Base-by-base conservation (phyloP, 2,888 invertebrate species). In the Acrobasis suavella region DNA sequence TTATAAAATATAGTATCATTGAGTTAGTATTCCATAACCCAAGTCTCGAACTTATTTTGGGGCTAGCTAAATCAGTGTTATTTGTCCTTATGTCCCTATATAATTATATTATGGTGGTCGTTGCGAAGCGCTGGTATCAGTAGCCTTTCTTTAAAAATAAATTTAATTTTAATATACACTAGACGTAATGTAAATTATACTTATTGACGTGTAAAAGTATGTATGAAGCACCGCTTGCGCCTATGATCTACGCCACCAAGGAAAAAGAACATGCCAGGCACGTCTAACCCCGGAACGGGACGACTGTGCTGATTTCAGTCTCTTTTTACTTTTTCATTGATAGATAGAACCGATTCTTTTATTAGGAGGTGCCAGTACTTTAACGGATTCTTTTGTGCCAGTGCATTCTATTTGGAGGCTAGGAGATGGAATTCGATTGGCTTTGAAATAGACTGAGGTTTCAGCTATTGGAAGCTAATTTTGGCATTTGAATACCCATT, bases 311-410 rank as follows among this genome's bases (percentile, higher is more conserved):
- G 89, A 90, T 89, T 90, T 82, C 72, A 80, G 77, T 76, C 77
- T 82, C 81, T 85, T 86, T 87, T 83, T 82, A 78, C 82, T 77
- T 75, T 75, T 69, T 76, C 82, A 83, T 80, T 83, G 85, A 87
- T 84, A 86, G 85, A 84, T 83, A 82, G 81, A 82, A 75, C 76
- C 81, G 79, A 84, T 87, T 83, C 86, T 87, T 87, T 87, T 87
- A 87, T 87, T 83, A 81, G 81, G 70, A 78, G 78, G 77, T 78
- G 78, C 76, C 74, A 73, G 74, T 75, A 76, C 75, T 74, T 75
- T 72, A 80, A 77, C 77, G 74, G 78, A 73, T 74, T 78, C 71
- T 77, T 82, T 86, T 85, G 83, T 85, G 68, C 69, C 62, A 38
- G 62, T 49, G 63, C 56, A 63, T 65, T 63, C 65, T 67, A 54